Conservation (phyloP, 2,888 invertebrate species). For the Bhutanitis thaidina region DNA sequence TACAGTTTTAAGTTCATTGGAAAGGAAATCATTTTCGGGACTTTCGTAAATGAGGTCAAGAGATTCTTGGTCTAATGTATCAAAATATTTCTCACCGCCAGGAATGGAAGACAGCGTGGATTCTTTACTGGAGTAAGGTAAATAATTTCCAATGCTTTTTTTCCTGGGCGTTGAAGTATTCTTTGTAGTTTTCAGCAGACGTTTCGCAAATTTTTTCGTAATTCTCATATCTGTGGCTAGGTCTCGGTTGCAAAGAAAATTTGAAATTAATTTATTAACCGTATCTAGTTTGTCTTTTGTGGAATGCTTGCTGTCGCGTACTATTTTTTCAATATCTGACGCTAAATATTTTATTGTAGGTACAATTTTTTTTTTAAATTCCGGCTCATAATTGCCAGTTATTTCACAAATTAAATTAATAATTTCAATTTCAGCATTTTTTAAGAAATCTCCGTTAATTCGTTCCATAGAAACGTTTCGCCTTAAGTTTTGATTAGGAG, state of each 20-base stretch:
- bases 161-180: slow-evolving; percentile 6
- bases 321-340: slow-evolving; percentile 6
- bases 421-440: slow-evolving; percentile 7
- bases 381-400: not conserved
- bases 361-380: not conserved
- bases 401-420: slow-evolving; percentile 5
- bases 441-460: not conserved
- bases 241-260: not conserved
- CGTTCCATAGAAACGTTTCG: not conserved
- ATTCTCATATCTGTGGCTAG: not conserved
- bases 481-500: not conserved
- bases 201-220: slow-evolving; percentile 1
- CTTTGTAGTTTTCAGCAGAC: slow-evolving; percentile 1
- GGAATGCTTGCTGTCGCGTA: not conserved
- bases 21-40: not conserved
- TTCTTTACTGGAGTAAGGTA: not conserved
- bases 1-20: not conserved
- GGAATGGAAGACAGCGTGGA: not conserved
- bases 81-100: not conserved
- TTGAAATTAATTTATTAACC: slow-evolving; percentile 3
- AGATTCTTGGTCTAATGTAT: slow-evolving; percentile 1
- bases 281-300: slow-evolving; percentile 9
- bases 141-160: not conserved
- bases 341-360: slow-evolving; percentile 4
- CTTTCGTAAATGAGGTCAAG: slow-evolving; percentile 10